Conservation (phyloP, 2,888 invertebrate genomes). For the Xestia ashworthii region DNA sequence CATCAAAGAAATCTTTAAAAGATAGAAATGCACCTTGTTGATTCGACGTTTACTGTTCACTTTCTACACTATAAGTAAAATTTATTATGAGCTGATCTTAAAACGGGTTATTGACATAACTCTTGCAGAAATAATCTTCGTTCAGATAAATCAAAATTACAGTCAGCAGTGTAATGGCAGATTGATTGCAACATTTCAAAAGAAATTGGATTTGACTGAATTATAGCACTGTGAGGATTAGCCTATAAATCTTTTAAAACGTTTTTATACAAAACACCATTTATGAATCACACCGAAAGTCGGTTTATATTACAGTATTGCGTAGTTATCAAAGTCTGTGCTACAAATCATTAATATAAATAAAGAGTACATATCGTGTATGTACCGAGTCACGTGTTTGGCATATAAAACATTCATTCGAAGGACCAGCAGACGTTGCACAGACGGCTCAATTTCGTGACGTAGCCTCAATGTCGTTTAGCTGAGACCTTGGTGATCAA, state of each 20-base stretch:
- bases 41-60: slow-evolving; percentile 5
- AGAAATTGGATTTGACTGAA: slow-evolving; percentile 9
- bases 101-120: background rate
- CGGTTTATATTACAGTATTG: slow-evolving; percentile 50
- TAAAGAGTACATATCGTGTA: slow-evolving; percentile 34
- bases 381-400: slow-evolving; percentile 56
- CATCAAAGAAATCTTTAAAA: slow-evolving; percentile 49
- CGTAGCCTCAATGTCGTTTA: slow-evolving; percentile 41
- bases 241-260: slow-evolving; percentile 15
- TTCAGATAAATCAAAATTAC: slow-evolving; percentile 1
- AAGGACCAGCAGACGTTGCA: slow-evolving; percentile 70
- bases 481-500: slow-evolving; percentile 41
- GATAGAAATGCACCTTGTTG: background rate
- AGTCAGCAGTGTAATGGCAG: background rate
- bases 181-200: background rate
- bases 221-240: slow-evolving; percentile 2
- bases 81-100: slow-evolving; percentile 11
- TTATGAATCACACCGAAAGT: slow-evolving; percentile 21
- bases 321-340: slow-evolving; percentile 53
- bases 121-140: slow-evolving; percentile 10
- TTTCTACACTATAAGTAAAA: slow-evolving; percentile 25
- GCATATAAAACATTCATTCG: slow-evolving; percentile 58
- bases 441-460: slow-evolving; percentile 73
- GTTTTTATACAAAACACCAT: slow-evolving; percentile 3
- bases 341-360: slow-evolving; percentile 34